A percentile compares a stretch with the other conserved stretches of the same genome.
Evolutionary conservation across 1,140 invertebrate genomes (phyloP).

Genomic region (Melipona quadrifasciata): DNA sequence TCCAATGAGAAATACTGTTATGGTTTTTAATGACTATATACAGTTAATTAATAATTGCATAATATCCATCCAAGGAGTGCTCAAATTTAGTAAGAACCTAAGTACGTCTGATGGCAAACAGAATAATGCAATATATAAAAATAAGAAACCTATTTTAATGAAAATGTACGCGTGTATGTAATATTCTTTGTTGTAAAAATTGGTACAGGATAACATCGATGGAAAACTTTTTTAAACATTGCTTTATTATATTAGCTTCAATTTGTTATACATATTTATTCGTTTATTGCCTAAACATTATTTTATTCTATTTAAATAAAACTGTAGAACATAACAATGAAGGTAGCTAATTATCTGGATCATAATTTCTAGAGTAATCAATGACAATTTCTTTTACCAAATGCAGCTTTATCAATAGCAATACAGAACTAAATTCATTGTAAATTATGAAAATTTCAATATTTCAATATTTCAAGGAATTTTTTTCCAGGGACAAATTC

Average conservation of each 20-base stretch:
- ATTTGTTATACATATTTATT: not conserved
- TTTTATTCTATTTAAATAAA: not conserved
- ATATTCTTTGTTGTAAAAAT: not conserved
- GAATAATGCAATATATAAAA: conserved; percentile 33
- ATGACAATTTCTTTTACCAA: not conserved
- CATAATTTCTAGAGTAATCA: not conserved
- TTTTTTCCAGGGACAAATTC: not conserved
- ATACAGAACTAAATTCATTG: not conserved
- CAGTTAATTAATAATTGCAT: conserved; percentile 54
- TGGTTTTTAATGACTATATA: conserved; percentile 46
- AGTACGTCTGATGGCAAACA: conserved; percentile 44
- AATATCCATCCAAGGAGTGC: conserved; percentile 56
- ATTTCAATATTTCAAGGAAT: conserved; percentile 27
- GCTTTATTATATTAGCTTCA: not conserved
- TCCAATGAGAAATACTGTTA: conserved; percentile 33
- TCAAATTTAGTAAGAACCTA: conserved; percentile 46
- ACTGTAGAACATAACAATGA: not conserved
- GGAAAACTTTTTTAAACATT: not conserved
- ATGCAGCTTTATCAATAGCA: not conserved
- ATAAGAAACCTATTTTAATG: conserved; percentile 30
- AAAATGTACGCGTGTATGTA: not conserved
- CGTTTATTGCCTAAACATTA: not conserved
- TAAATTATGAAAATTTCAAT: conserved; percentile 6
- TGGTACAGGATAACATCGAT: not conserved
- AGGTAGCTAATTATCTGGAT: conserved; percentile 17